Conservation (phyloP, 2,797 vertebrate genomes). For the Phrynocephalus vlangalii region DNA sequence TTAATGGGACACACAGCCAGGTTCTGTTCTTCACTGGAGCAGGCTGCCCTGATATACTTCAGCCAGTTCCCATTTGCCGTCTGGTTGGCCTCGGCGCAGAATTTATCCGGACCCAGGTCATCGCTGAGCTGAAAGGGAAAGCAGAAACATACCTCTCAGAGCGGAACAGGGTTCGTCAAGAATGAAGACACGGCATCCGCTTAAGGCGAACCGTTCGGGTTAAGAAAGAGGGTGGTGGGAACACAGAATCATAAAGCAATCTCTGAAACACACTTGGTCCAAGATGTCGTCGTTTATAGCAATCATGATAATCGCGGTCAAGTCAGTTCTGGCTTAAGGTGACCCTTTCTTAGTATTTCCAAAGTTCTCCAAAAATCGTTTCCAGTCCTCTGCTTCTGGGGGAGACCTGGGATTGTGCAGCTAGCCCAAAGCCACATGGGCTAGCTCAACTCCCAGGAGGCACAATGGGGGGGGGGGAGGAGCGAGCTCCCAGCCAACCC, state of each 20-base stretch:
- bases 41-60: constrained; percentile 91
- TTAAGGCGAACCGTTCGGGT: not conserved
- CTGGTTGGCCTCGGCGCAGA: constrained; percentile 83
- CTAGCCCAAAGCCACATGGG: too few species aligned
- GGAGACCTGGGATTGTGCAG: not conserved
- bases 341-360: too few species aligned
- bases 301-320: too few species aligned
- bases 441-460: too few species aligned
- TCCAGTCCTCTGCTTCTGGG: not conserved
- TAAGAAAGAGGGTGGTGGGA: not conserved
- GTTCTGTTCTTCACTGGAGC: constrained; percentile 92
- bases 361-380: too few species aligned
- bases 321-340: not conserved
- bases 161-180: fast-evolving
- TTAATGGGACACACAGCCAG: constrained; percentile 88
- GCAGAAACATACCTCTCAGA: not conserved
- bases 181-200: fast-evolving
- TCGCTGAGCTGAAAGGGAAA: constrained; percentile 84
- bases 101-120: constrained; percentile 88
- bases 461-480: too few species aligned
- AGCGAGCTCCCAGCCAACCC: too few species aligned
- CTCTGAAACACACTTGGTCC: not conserved
- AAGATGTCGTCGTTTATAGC: not conserved
- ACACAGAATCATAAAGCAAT: not conserved
- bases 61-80: constrained; percentile 87